A percentile compares a stretch with the other conserved stretches of the same genome.
phyloP scores from a whole-genome alignment of 2,888 invertebrate genomes.

The Dicyrtomina minuta region DNA sequence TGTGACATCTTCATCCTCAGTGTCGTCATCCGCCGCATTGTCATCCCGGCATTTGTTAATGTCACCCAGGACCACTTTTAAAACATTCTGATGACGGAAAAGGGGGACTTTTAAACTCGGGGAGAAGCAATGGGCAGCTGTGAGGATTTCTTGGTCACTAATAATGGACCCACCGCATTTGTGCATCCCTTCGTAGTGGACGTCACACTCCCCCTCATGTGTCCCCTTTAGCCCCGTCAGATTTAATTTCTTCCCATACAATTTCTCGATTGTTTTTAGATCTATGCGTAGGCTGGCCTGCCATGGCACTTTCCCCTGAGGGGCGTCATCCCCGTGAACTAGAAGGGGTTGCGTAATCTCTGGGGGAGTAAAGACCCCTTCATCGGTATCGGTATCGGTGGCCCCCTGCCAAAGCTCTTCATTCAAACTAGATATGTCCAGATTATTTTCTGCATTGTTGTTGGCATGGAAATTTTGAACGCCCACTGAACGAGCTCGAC shows the following conservation, averaged over 20 bases:
- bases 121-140: slow-evolving; percentile 49
- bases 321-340: slow-evolving; percentile 47
- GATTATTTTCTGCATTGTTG: not conserved
- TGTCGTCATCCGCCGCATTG: not conserved
- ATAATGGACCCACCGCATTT: slow-evolving; percentile 50
- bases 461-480: not conserved
- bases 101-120: not conserved
- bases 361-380: no score
- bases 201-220: slow-evolving; percentile 37
- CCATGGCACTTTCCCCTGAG: slow-evolving; percentile 46
- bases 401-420: no score
- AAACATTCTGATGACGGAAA: not conserved
- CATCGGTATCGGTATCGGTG: not conserved
- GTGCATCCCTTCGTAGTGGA: slow-evolving; percentile 45
- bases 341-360: slow-evolving; percentile 33
- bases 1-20: not conserved
- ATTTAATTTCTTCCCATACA: no score
- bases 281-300: slow-evolving; percentile 44
- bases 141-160: slow-evolving; percentile 35
- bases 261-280: not conserved
- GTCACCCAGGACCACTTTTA: slow-evolving; percentile 47
- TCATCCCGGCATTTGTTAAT: slow-evolving; percentile 45
- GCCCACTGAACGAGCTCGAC: no score
- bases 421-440: no score
- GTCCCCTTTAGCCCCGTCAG: not conserved